phyloP scores from a whole-genome alignment of 2,113 vertebrate genomes.

The Plotosus lineatus region DNA sequence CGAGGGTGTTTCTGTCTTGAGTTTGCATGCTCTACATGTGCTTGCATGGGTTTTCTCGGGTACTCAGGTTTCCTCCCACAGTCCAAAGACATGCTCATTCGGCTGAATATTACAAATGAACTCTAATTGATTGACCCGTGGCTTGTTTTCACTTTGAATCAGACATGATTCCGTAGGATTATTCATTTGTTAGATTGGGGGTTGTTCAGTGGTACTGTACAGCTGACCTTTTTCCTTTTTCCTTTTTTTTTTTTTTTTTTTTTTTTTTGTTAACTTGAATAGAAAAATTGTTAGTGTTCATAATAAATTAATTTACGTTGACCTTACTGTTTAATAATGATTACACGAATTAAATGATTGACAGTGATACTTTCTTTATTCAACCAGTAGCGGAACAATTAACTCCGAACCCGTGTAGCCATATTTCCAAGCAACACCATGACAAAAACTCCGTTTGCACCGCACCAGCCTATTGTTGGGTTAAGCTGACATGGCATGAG shows the following conservation, averaged over 20 bases:
- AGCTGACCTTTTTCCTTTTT: too few species aligned
- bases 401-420: not conserved
- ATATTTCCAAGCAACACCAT: not conserved
- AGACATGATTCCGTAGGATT: not conserved
- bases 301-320: not conserved
- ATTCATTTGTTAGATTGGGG: not conserved
- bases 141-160: not conserved
- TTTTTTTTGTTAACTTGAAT: not conserved
- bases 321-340: not conserved
- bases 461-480: not conserved
- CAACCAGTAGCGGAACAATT: not conserved
- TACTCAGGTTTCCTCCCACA: too few species aligned
- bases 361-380: not conserved
- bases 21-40: too few species aligned
- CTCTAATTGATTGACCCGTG: too few species aligned
- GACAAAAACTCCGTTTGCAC: not conserved
- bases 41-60: too few species aligned
- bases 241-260: too few species aligned
- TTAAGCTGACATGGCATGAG: conserved; percentile 19
- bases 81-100: too few species aligned
- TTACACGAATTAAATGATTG: too few species aligned
- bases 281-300: not conserved
- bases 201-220: not conserved
- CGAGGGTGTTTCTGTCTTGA: too few species aligned
- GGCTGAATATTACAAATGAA: too few species aligned